Evolutionary conservation across 2,888 invertebrate genomes (phyloP), one percentile per base, ranked within the genome.

Genomic region (Sinelater perroti): DNA sequence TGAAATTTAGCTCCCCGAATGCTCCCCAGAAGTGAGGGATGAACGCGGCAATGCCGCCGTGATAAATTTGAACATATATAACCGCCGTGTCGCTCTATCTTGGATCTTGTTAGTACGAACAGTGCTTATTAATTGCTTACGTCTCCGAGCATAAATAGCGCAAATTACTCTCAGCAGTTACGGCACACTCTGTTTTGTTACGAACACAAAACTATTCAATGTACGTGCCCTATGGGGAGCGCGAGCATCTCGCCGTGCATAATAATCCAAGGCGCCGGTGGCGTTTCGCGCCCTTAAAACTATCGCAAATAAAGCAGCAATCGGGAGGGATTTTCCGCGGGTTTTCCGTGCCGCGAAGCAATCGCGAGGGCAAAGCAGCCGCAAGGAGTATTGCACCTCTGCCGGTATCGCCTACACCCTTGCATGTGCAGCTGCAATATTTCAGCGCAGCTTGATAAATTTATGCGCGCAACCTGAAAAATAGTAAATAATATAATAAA

Each of bases 401-500:
- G n/a, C n/a, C 55, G 42, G 18, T 42, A 53, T 58, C 58, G 63
- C 65, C 64, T 62, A 62, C 57, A 46, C 57, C 58, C 57, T 69
- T 67, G 69, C 69, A 69, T 69, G 69, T 63, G 62, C 69, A 64
- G 38, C 50, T 24, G 54, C 52, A 56, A 65, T 69, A 69, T 65
- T 60, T 69, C 67, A 67, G 61, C 40, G 46, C 36, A 61, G 50
- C 60, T 62, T 65, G 66, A 68, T 65, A 62, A 67, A 67, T 65
- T 54, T 56, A 61, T 60, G 56, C 62, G 56, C 57, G 67, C 65
- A 65, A 63, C 60, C 49, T 60, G 65, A 65, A 67, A 67, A 69
- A 67, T 67, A 65, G 63, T 59, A 67, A 69, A 67, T 66, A 67
- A 67, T 67, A 67, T 65, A 66, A 65, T 65, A 65, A 62, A 63